Percentiles rank a stretch among this genome's conserved stretches.
Evolutionary conservation across 2,113 vertebrate species (phyloP).

Genomic region (Crotalus helleri): DNA sequence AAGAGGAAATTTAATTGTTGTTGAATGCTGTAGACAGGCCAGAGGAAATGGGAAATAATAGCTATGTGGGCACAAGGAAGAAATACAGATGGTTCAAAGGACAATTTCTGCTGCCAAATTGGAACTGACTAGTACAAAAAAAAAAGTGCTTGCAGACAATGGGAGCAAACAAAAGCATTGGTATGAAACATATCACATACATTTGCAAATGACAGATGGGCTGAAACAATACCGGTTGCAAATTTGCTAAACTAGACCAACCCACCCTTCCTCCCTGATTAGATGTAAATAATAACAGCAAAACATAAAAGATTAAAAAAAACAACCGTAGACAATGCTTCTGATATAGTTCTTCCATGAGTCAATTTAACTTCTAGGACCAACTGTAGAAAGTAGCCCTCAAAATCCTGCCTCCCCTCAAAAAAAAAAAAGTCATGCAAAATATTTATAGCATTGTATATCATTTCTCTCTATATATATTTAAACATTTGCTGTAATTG

Average conservation of each 20-base stretch:
- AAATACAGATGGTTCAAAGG: conserved; percentile 27
- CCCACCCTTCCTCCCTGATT: not conserved
- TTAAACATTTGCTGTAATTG: not conserved
- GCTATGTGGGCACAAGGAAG: conserved; percentile 35
- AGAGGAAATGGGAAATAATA: conserved; percentile 34
- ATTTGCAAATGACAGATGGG: conserved; percentile 11
- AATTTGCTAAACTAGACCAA: not conserved
- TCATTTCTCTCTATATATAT: not conserved
- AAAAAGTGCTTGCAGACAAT: not conserved
- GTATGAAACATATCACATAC: not conserved
- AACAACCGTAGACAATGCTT: not conserved
- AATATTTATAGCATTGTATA: not conserved
- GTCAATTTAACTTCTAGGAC: not conserved
- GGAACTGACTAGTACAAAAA: conserved; percentile 11
- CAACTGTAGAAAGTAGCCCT: not conserved
- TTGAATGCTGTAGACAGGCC: conserved; percentile 27
- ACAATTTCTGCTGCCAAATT: conserved; percentile 42
- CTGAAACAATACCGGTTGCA: conserved; percentile 10
- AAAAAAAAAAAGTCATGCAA: not conserved
- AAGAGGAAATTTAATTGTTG: conserved; percentile 10
- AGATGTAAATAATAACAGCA: not conserved
- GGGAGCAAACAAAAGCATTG: conserved; percentile 35
- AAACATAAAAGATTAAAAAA: not conserved
- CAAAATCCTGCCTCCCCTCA: not conserved
- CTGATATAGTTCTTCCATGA: not conserved